Conservation (phyloP, 2,113 vertebrate species). For the Hippocampus comes region DNA sequence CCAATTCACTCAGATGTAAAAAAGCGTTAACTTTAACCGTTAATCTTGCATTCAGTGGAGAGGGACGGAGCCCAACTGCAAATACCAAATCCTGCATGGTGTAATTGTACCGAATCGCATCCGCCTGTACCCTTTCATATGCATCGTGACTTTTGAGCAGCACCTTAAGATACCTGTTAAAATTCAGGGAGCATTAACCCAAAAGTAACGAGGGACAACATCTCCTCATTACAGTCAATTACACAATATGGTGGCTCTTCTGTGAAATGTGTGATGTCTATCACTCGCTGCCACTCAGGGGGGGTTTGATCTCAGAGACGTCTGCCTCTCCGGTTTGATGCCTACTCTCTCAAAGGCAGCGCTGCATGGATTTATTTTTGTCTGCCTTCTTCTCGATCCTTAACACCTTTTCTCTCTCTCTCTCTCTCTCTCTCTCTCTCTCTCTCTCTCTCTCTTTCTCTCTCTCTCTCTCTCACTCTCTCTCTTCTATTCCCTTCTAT, state of each 20-base stretch:
- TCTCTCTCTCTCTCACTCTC: conserved; percentile 2
- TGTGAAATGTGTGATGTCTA: background rate
- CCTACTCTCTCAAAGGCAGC: conserved; percentile 29
- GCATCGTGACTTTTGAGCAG: background rate
- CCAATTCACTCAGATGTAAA: background rate
- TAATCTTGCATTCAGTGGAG: too few relatives aligned
- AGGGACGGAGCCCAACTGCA: too few relatives aligned
- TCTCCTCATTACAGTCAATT: background rate
- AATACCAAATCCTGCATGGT: background rate
- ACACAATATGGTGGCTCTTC: background rate
- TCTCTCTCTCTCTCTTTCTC: too few relatives aligned
- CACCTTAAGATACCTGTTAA: background rate
- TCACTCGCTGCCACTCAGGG: background rate
- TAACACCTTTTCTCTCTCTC: background rate
- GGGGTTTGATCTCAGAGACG: background rate
- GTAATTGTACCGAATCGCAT: background rate
- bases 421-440: too few relatives aligned
- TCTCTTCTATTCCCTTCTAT: conserved; percentile 53
- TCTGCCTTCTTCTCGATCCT: conserved; percentile 4
- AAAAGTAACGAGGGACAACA: background rate
- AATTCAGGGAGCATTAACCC: background rate
- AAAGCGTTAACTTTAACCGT: background rate
- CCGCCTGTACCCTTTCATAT: background rate
- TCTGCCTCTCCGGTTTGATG: background rate
- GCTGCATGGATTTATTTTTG: conserved; percentile 46